Evolutionary conservation across 2,797 vertebrate species (phyloP), one percentile per base, ranked within the genome.

Genomic region (Platyrinchus mystaceus): DNA sequence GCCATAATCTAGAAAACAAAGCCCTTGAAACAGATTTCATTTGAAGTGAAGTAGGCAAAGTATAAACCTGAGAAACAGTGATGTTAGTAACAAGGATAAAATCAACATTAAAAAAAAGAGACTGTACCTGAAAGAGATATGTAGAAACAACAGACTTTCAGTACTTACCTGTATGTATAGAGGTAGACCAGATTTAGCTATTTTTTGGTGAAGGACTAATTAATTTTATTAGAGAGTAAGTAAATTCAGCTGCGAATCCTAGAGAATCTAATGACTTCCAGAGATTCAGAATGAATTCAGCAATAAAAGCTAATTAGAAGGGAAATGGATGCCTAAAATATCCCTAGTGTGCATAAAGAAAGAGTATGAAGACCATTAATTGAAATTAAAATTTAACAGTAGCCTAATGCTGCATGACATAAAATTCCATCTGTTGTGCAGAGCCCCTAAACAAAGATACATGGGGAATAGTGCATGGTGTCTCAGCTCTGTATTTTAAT

Each of bases 381-480:
- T 98, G 97, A 98, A 98, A 98, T 98, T 98, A 98, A 98, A 98
- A 98, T 98, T 97, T 98, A 98, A 98, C 97, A 97, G 97, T 97
- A 97, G 95, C 96, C 95, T 98, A 98, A 97, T 98, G 95, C 93
- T 80, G 87, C 95, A 96, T 96, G 95, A 97, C 97, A 97, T 98
- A 98, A 98, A 97, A 97, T 97, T 98, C 96, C 97, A 98, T 98
- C 98, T 98, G 97, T 96, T 97, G 89, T 77, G 93, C 56, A 97
- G 84, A 94, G 92, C 90, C 84, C 95, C 93, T 81, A 97, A 97
- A 97, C 91, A 97, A 96, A 95, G 92, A 95, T 92, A 86, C 67
- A 68, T 68, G 44, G 91, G 93, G 84, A 97, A 95, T 76, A 95
- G 73, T 52, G 92, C 7, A 16, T 74, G 56, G 85, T 83, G 96